Evolutionary conservation across 1,140 invertebrate genomes (phyloP).

Genomic region (Olivierus martensii): DNA sequence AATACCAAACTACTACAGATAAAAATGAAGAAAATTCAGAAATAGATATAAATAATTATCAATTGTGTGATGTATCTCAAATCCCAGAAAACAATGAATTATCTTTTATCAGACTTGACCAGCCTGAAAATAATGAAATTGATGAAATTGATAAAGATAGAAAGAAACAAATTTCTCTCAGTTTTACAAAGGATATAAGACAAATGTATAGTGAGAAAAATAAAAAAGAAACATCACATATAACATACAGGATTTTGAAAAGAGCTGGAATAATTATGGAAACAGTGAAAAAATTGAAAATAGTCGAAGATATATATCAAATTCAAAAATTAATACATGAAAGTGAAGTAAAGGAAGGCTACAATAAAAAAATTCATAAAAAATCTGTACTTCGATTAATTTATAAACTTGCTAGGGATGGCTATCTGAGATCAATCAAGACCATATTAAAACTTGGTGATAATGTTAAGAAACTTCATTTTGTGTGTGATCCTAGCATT

Average conservation of each 20-base stretch:
- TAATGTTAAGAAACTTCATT: constrained; percentile 34
- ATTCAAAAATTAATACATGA: constrained; percentile 40
- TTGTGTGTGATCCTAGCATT: constrained; percentile 43
- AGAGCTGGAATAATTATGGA: constrained; percentile 45
- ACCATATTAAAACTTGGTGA: constrained; percentile 36
- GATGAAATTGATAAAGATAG: no score
- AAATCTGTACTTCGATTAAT: constrained; percentile 44
- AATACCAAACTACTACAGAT: neutral
- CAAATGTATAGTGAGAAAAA: constrained; percentile 24
- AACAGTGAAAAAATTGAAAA: constrained; percentile 38
- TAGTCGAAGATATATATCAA: constrained; percentile 41
- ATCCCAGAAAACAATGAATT: neutral
- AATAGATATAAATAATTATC: neutral
- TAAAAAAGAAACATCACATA: constrained; percentile 22
- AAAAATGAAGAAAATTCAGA: neutral
- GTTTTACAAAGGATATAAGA: neutral
- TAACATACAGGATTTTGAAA: constrained; percentile 31
- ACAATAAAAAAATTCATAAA: constrained; percentile 41
- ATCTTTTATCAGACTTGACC: no score
- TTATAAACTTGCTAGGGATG: constrained; percentile 38
- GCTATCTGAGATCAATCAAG: constrained; percentile 43
- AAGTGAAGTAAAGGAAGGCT: constrained; percentile 39
- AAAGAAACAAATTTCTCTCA: neutral
- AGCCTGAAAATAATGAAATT: no score
- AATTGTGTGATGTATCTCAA: neutral